These are phyloP conservation scores for Ictidomys tridecemlineatus DNA, from an alignment of 2,113 vertebrate genomes.

Conservation along the genomic window DNA sequence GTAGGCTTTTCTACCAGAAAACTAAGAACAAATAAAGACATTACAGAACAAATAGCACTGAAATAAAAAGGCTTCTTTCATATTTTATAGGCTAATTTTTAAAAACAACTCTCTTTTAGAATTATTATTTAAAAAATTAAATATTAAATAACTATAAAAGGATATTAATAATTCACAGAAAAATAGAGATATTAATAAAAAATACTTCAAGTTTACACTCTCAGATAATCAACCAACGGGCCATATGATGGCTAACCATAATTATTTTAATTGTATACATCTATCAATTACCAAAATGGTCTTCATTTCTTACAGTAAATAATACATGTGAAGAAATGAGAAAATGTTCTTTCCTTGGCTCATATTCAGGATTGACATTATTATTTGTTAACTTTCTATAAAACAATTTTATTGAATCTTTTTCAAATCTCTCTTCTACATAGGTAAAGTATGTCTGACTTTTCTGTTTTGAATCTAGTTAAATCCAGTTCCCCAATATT, in stretches of 20 bases:
- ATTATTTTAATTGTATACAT: background rate
- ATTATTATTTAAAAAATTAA: background rate
- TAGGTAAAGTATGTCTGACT: background rate
- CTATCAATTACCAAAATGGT: background rate
- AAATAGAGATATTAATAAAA: background rate
- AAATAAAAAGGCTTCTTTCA: background rate
- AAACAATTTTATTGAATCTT: background rate
- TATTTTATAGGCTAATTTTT: background rate
- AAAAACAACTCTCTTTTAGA: background rate
- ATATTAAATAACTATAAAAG: background rate
- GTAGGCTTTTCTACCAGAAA: background rate
- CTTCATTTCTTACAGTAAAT: slow-evolving; percentile 35
- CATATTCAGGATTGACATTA: background rate
- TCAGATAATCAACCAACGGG: background rate
- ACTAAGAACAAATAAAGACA: background rate
- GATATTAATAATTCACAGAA: background rate
- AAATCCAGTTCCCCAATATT: background rate
- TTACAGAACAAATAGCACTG: background rate
- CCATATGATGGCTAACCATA: background rate
- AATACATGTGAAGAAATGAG: background rate
- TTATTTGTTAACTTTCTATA: background rate
- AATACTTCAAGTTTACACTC: background rate
- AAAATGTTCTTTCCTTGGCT: background rate
- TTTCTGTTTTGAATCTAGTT: background rate
- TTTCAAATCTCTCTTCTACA: slow-evolving; percentile 37